Evolutionary conservation across 2,797 vertebrate species (phyloP).

Genomic region (Sebastolobus altivelis): DNA sequence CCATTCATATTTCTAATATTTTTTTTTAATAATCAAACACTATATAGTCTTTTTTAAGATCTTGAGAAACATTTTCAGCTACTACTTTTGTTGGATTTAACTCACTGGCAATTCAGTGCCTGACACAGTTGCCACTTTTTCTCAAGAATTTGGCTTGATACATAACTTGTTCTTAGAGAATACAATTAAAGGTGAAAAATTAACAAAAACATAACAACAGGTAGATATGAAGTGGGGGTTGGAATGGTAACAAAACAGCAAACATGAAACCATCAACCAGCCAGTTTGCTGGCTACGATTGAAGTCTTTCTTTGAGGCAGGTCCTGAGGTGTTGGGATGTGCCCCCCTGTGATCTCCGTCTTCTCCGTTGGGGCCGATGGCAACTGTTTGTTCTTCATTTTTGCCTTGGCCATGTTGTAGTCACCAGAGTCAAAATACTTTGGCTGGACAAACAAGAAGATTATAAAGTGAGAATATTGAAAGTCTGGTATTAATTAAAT

Average conservation of each 20-base stretch:
- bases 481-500: background rate
- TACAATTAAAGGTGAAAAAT: conserved; percentile 72
- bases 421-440: conserved; percentile 99
- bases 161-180: conserved; percentile 59
- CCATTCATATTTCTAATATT: conserved; percentile 25
- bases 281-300: conserved; percentile 97
- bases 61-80: conserved; percentile 39
- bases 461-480: background rate
- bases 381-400: conserved; percentile 98
- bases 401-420: conserved; percentile 99
- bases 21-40: conserved; percentile 3
- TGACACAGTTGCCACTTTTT: conserved; percentile 44
- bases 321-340: conserved; percentile 99
- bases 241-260: conserved; percentile 78
- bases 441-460: conserved; percentile 84
- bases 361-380: conserved; percentile 92
- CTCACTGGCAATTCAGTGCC: conserved; percentile 72
- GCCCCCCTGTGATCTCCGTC: conserved; percentile 96
- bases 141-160: conserved; percentile 56
- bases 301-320: conserved; percentile 97
- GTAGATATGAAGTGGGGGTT: conserved; percentile 52
- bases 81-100: conserved; percentile 29
- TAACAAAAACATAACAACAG: conserved; percentile 56
- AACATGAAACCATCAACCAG: conserved; percentile 90
- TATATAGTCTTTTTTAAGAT: conserved; percentile 20